Percentiles rank a stretch among this genome's conserved stretches.
These are phyloP conservation scores for Butorides virescens DNA, from an alignment of 2,113 vertebrate genomes.

Conservation along the genomic window DNA sequence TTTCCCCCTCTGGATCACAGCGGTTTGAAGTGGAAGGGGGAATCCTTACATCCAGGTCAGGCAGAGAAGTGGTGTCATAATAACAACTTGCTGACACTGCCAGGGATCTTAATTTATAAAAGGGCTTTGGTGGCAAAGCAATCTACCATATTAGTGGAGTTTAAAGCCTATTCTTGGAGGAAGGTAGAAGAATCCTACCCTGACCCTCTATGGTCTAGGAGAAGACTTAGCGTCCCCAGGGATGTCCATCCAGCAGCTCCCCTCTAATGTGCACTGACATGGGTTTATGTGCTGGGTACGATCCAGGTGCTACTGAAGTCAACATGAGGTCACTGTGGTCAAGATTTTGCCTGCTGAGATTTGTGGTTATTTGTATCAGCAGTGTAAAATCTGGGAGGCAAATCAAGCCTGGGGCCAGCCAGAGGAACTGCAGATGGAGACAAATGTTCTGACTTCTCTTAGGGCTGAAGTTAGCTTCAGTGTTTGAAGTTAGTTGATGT, in stretches of 20 bases:
- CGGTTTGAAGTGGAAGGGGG: background rate
- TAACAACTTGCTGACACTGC: background rate
- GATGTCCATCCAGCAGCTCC: background rate
- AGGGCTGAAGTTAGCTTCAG: background rate
- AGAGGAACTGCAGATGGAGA: conserved; percentile 1
- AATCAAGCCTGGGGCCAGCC: background rate
- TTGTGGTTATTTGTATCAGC: background rate
- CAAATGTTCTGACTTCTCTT: background rate
- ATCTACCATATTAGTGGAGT: background rate
- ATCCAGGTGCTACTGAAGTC: conserved; percentile 40
- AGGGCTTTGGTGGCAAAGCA: background rate
- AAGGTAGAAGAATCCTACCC: background rate
- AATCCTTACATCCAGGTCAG: background rate
- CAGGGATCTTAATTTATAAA: background rate
- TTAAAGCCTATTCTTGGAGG: background rate
- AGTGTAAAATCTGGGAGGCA: background rate
- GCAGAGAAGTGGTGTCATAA: background rate
- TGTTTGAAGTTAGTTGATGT: background rate
- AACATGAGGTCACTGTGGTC: background rate
- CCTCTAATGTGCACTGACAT: background rate
- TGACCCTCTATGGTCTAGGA: background rate
- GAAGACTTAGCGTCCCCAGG: background rate
- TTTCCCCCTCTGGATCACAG: background rate
- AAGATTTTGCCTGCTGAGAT: conserved; percentile 27
- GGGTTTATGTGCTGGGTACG: background rate